Evolutionary conservation across 2,797 vertebrate species (phyloP), one percentile per base, ranked within the genome.

Genomic region (Merluccius polli): DNA sequence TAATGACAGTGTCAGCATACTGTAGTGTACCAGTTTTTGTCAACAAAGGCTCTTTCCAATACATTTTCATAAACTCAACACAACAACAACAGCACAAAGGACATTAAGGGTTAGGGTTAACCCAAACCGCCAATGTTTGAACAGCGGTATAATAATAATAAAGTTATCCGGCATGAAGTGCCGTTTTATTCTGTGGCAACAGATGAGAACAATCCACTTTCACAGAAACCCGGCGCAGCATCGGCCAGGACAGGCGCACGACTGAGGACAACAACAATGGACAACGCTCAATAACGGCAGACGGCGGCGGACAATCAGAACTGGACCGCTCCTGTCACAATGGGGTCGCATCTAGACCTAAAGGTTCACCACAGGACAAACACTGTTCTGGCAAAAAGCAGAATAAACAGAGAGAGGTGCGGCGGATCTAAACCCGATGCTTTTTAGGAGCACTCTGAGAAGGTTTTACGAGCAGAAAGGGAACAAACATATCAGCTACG

Each of bases 161-260:
- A 82, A 52, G 6, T 8, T 16, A 48, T 48, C 16, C 1, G 36
- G 70, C 81, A 81, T 84, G n/a, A 85, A 88, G 83, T 7, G 13
- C 81, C 80, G 73, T 83, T 78, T 84, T 73, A 88, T 85, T 86
- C 86, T 86, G 84, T 13, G 4, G 81, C 70, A 76, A 70, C 72
- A 85, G 73, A 83, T 27, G 80, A 90, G 89, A 91, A 93, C 87
- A 86, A 87, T 91, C 89, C 88, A 85, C 86, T 90, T 91, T 91
- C 85, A 92, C 38, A 73, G 67, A 75, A 18, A 18, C 77, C 2
- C 70, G 70, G 77, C 74, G 65, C 83, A 79, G 73, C 77, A 72
- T 70, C 78, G 86, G 85, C 79, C 71, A 75, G 18, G 44, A 79
- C 81, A 85, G 75, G 85, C 84, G 44, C 87, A 86, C 83, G 80